Evolutionary conservation across 30 jellyfish, hydroid and myxozoan species (phyloP).

Genomic region (Pseudorhiza aurosa): DNA sequence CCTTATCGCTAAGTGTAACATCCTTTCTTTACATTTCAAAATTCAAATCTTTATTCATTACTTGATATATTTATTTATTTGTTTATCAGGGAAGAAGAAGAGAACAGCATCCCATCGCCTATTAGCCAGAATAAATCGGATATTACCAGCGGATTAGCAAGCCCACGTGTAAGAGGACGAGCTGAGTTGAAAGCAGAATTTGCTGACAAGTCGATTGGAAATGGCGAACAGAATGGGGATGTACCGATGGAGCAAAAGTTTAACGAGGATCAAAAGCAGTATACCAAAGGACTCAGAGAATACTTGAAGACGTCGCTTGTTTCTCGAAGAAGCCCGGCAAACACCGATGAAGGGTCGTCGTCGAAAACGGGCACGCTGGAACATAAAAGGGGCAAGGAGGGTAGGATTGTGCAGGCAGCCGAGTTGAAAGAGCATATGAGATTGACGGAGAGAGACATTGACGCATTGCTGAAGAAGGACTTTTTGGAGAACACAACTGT

Average conservation of each 20-base stretch:
- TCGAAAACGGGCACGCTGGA: conserved; percentile 62
- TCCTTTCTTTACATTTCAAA: background rate
- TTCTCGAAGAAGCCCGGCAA: conserved; percentile 67
- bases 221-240: conserved; percentile 26
- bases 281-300: conserved; percentile 51
- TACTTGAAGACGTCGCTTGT: conserved; percentile 34
- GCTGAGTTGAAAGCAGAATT: conserved; percentile 41
- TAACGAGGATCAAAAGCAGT: conserved; percentile 26
- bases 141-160: conserved; percentile 14
- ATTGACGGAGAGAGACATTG: conserved; percentile 51
- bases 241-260: background rate
- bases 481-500: conserved; percentile 30
- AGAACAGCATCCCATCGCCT: conserved; percentile 46
- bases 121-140: conserved; percentile 23
- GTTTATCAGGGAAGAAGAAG: conserved; percentile 65
- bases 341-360: conserved; percentile 52
- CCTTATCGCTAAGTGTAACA: too few relatives aligned
- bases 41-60: background rate
- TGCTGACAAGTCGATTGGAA: background rate
- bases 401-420: conserved; percentile 7
- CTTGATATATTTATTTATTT: background rate
- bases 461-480: conserved; percentile 60
- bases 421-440: conserved; percentile 58
- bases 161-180: conserved; percentile 70
- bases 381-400: conserved; percentile 42